Base-by-base conservation (phyloP, 2,797 vertebrate genomes). In the Coregonus sp. region DNA sequence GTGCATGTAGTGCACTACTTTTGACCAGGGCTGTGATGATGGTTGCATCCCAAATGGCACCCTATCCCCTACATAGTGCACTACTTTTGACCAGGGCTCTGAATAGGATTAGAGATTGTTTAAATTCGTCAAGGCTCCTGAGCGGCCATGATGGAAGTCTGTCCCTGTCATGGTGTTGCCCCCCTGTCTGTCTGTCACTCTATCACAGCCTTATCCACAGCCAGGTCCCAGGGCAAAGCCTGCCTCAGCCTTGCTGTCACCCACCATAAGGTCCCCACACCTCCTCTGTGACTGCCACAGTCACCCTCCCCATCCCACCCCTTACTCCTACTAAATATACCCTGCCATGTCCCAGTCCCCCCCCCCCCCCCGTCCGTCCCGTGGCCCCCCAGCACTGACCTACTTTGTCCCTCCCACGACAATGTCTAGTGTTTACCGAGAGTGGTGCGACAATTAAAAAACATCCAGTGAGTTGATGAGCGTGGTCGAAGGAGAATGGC, bases 291-390 rank as follows among this genome's bases (percentile, higher is more conserved):
- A 37, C 74, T 40, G 78, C 71, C 25, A 80, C 74, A 80, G 52
- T 77, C 81, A 63, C 79, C 75, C 80, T 11, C 9, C 40, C 9
- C 9, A 12, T 12, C 40, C 40, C 9, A 47, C 76, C 78, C 70
- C 76, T 76, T 35, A 75, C 80, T 80, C 75, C 29, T 25, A 77
- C 87, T 90, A 90, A 88, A 92, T 90, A 87, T 90, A 91, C 73
- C 80, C 79, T 67, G 7, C 72, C 61, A 51, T 0, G 74, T 69
- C 14, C 54, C 31, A 40, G 31, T 65, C 69, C 52, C 72, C 59
- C 68, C 56, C 72, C 73, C 75, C 18, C 20, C 3, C 1, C 18
- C 5, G 0, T 1, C 20, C 25, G 6, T 63, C 11, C 52, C 67
- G 40, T 68, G 4, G 33, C 37, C 59, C 35, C 52, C 51, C 75